Base-by-base conservation (phyloP, 1,140 invertebrate species). In the Rhizoglyphus robini region DNA sequence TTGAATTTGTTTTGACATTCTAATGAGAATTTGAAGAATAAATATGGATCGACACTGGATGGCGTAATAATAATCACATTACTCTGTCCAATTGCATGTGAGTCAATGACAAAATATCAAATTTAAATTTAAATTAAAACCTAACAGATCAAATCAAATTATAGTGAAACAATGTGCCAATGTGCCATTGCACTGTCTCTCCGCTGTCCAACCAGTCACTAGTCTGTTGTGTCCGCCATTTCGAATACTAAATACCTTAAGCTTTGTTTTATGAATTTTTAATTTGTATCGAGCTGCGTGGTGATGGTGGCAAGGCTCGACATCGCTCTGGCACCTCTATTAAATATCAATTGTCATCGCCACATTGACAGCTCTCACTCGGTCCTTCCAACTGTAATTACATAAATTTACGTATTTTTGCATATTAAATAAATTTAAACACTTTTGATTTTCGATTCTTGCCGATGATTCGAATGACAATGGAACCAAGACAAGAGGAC, bases 261-360 rank as follows among this genome's bases (percentile, higher is more conserved):
- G 51, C 51, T 54, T 54, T 54, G 51, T 54, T 54, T 54, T 54
- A 54, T 54, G 51, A 54, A 54, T 54, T 54, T 54, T 54, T 54
- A 54, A 54, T 54, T 54, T 54, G 51, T 54, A 54, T 54, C 51
- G 51, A 54, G 51, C 51, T 54, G 15, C 23, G 23, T 32, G 8
- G 5, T 54, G 51, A 54, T 23, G 51, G 51, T 23, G 8, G 51
- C 23, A 8, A 15, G 36, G 8, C 18, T 41, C 36, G 8, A 41
- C 18, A 25, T 23, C 8, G 23, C 20, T 41, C 8, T 54, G 51
- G 23, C 51, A 20, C 51, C 51, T 54, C 51, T 54, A 54, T 54
- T 54, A 54, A 54, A 54, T 54, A 54, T 54, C 51, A 54, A 54
- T 54, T 54, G 51, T 54, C 51, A 54, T 54, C 31, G 51, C 51